Evolutionary conservation across 2,113 vertebrate species (phyloP).

Genomic region (Ranitomeya variabilis): DNA sequence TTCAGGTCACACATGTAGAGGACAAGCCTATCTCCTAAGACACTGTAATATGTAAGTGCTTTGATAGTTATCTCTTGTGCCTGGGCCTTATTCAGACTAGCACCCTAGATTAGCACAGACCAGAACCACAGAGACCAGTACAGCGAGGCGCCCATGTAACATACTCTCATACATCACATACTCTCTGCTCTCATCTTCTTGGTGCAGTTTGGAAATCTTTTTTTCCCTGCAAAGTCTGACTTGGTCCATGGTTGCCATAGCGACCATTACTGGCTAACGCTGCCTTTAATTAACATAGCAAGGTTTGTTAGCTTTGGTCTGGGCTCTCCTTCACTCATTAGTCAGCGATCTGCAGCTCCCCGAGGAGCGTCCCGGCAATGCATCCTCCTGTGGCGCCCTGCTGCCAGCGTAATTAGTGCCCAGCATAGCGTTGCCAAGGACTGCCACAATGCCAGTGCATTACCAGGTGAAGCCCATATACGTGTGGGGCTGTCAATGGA

Average conservation of each 20-base stretch:
- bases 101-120: too few relatives aligned
- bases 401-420: constrained; percentile 49
- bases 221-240: neutral
- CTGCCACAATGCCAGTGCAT: constrained; percentile 31
- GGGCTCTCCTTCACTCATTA: constrained; percentile 19
- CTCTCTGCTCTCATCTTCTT: neutral
- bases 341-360: constrained; percentile 21
- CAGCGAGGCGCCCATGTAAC: neutral
- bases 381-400: constrained; percentile 48
- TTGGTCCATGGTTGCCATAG: constrained; percentile 27
- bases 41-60: too few relatives aligned
- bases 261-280: constrained; percentile 49
- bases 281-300: constrained; percentile 23
- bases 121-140: neutral
- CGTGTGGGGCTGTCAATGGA: constrained; percentile 13
- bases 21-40: too few relatives aligned
- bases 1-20: too few relatives aligned
- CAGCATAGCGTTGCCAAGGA: constrained; percentile 42
- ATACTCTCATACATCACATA: neutral
- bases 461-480: constrained; percentile 35
- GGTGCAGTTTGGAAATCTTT: neutral
- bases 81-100: too few relatives aligned
- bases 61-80: too few relatives aligned
- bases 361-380: neutral
- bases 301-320: constrained; percentile 27